phyloP scores from a whole-genome alignment of 1,140 invertebrate species.

The Limonius californicus region DNA sequence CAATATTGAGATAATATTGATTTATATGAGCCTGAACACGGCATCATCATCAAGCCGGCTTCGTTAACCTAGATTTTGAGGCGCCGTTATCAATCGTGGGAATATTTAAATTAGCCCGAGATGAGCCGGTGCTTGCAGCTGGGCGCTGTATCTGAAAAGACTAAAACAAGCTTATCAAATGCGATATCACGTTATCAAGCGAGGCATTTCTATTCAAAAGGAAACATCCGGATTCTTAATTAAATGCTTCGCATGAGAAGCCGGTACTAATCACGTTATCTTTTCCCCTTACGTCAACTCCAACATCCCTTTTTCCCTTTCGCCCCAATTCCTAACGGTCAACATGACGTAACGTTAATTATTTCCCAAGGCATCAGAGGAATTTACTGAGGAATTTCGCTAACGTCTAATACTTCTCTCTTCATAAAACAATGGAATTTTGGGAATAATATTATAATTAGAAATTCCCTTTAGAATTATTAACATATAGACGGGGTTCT shows the following conservation, averaged over 20 bases:
- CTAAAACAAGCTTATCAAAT: neutral
- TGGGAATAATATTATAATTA: neutral
- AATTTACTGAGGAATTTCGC: neutral
- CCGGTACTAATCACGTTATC: neutral
- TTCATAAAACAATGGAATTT: neutral
- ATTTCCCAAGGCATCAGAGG: neutral
- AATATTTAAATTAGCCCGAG: neutral
- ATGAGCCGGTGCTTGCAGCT: neutral
- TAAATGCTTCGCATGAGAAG: conserved; percentile 12
- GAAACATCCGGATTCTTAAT: conserved; percentile 12
- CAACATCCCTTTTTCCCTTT: neutral
- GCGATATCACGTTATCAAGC: conserved; percentile 8
- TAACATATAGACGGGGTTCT: neutral
- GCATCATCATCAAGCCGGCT: neutral
- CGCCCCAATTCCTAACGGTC: neutral
- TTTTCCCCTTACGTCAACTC: neutral
- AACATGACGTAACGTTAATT: neutral
- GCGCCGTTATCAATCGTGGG: neutral
- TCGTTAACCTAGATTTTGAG: conserved; percentile 1
- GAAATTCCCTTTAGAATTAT: neutral
- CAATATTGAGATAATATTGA: neutral
- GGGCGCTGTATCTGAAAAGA: neutral
- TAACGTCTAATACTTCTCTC: neutral
- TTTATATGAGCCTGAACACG: neutral
- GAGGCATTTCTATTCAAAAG: conserved; percentile 7